Evolutionary conservation across 2,113 vertebrate genomes (phyloP), one percentile per base, ranked within the genome.

Genomic region (Psilopsiagon aymara): DNA sequence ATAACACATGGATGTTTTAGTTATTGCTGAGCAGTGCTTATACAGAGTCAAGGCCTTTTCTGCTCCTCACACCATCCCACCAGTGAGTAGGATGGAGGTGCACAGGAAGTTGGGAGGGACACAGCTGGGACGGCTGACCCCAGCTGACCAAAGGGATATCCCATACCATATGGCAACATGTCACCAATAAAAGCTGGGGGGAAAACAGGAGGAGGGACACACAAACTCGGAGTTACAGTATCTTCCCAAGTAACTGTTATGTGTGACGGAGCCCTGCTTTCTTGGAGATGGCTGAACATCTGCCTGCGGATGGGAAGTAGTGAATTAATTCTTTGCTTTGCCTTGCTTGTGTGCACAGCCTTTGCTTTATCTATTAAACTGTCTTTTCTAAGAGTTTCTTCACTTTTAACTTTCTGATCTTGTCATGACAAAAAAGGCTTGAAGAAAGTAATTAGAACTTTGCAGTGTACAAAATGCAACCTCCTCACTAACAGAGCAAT

Each of bases 101-200:
- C 25, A 46, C 55, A 47, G 51, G 43, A 16, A 37, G 18, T 0
- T 41, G 21, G 25, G n/a, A 62, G 29, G 25, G 19, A 31, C 28
- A 39, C 15, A 37, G 24, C 11, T 0, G 0, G 74, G 35, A 81
- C 29, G 66, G n/a, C 44, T 37, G 63, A 70, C 29, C 21, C 63
- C 29, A 14, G 2, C 17, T 60, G 70, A 37, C 23, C 39, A 17
- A 21, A 47, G 39, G 27, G 52, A 31, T n/a, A 27, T n/a, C 6
- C 46, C 78, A 63, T 0, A 27, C 16, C 20, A 14, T 17, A 39
- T 3, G 17, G 4, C 0, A 0, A 13, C 10, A 2, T 28, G 20
- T 81, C 51, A 71, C 3, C 39, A 23, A 33, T 19, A 20, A 47
- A 70, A 60, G 44, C 20, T 46, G 27, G 1, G 33, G 10, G 11